Evolutionary conservation across 2,888 invertebrate genomes (phyloP).

Genomic region (Chaetoderma sp.): DNA sequence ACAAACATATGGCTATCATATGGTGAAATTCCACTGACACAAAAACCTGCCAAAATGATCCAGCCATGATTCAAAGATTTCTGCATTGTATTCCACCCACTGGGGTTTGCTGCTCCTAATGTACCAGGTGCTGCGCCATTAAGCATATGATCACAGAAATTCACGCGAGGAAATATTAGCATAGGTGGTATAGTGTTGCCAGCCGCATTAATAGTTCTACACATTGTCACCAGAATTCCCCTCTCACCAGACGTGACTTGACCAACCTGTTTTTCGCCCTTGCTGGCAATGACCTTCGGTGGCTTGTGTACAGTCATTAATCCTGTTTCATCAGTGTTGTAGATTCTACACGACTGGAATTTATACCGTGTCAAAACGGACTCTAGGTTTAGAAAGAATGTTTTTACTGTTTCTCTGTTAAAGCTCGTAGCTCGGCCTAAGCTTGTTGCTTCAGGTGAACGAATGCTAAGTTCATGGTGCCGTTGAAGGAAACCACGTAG

Average conservation of each 20-base stretch:
- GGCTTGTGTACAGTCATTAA: conserved; percentile 22
- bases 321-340: conserved; percentile 14
- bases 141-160: conserved; percentile 10
- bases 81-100: conserved; percentile 37
- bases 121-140: conserved; percentile 9
- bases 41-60: conserved; percentile 59
- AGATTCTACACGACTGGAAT: not conserved
- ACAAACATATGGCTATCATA: conserved; percentile 40
- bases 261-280: conserved; percentile 2
- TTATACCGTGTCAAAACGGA: conserved; percentile 7
- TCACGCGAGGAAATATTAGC: conserved; percentile 19
- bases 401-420: conserved; percentile 25
- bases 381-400: conserved; percentile 24
- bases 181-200: conserved; percentile 18
- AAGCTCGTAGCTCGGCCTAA: conserved; percentile 33
- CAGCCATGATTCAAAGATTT: conserved; percentile 21
- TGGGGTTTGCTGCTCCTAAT: conserved; percentile 13
- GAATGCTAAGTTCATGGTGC: conserved; percentile 18
- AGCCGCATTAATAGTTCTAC: not conserved
- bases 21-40: conserved; percentile 60
- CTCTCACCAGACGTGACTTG: conserved; percentile 18
- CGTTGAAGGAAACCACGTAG: conserved; percentile 25
- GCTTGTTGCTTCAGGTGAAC: conserved; percentile 38
- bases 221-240: conserved; percentile 14
- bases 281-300: conserved; percentile 18